Evolutionary conservation across 2,888 invertebrate genomes (phyloP), one percentile per base, ranked within the genome.

Genomic region (Tillus elongatus): DNA sequence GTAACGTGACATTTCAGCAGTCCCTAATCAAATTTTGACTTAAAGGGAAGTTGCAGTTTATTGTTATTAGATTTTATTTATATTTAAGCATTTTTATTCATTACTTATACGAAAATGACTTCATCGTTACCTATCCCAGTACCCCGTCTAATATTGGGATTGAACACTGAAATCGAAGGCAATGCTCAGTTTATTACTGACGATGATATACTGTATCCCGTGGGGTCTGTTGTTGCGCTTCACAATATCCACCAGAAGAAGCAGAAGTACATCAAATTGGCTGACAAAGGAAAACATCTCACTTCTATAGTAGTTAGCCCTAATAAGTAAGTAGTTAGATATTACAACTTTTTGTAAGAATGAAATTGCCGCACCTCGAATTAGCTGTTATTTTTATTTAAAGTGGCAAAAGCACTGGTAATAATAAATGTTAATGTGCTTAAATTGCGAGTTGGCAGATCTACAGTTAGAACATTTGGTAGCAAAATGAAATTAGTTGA

Each of bases 141-240:
- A 42, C 75, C 79, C 1, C 67, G 73, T 36, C 64, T 75, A 47
- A 71, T 79, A 52, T 75, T 76, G 47, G 82, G 82, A 2, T 62
- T 83, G 13, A 70, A 73, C 36, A 79, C 79, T 10, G 71, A 75
- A 43, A 71, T 76, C 41, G 69, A 71, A 49, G 79, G 79, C 38
- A 87, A 86, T 61, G 78, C 78, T 3, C 78, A 82, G 56, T 86
- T 77, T 52, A 65, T 82, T 37, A 70, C 74, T 12, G 84, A 82
- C 54, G 75, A 81, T 14, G 86, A 87, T 56, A 73, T 88, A 26
- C 68, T 87, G 33, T 88, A 88, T 62, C 84, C 86, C 0, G 82
- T 82, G 15, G 88, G 87, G 35, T 79, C 80, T 34, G 81, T 82
- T 1, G 65, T 89, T 33, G 74, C 79, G 1, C 69, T 87, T 41